A percentile compares a stretch with the other conserved stretches of the same genome.
These are phyloP conservation scores for Tiaroga cobitis DNA, from an alignment of 2,797 vertebrate species.

Conservation along the genomic window DNA sequence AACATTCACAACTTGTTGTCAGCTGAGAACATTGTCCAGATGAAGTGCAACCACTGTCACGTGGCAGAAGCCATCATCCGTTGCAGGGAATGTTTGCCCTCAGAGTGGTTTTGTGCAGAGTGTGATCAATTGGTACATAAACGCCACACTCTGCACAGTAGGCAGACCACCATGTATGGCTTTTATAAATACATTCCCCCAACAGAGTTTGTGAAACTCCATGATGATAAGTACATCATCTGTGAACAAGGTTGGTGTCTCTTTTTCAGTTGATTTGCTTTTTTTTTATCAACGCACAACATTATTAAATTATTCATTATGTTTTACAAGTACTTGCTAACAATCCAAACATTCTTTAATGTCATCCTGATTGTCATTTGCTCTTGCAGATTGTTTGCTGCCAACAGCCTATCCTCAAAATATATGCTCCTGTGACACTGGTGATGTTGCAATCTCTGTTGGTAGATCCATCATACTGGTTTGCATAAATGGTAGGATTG, in stretches of 20 bases:
- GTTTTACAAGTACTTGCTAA: background rate
- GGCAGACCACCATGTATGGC: background rate
- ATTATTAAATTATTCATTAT: background rate
- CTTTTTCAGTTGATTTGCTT: background rate
- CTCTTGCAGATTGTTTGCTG: no score
- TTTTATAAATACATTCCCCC: constrained; percentile 1
- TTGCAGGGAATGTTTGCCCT: constrained; percentile 34
- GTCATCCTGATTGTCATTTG: no score
- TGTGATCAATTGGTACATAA: constrained; percentile 7
- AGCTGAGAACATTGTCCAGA: no score
- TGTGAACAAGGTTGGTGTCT: constrained; percentile 9
- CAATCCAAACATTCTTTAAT: background rate
- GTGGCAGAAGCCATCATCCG: background rate
- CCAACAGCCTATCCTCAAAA: no score
- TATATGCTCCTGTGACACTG: no score
- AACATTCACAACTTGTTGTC: no score
- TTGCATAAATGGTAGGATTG: constrained; percentile 18
- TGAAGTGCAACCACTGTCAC: background rate
- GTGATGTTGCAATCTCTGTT: no score
- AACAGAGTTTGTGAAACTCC: background rate
- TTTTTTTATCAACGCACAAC: background rate
- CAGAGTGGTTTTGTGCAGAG: constrained; percentile 15
- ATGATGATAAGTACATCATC: background rate
- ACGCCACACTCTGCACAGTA: background rate
- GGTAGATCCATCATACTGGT: constrained; percentile 1